Conservation (phyloP, 2,888 invertebrate genomes). For the Barypeithes pellucidus region DNA sequence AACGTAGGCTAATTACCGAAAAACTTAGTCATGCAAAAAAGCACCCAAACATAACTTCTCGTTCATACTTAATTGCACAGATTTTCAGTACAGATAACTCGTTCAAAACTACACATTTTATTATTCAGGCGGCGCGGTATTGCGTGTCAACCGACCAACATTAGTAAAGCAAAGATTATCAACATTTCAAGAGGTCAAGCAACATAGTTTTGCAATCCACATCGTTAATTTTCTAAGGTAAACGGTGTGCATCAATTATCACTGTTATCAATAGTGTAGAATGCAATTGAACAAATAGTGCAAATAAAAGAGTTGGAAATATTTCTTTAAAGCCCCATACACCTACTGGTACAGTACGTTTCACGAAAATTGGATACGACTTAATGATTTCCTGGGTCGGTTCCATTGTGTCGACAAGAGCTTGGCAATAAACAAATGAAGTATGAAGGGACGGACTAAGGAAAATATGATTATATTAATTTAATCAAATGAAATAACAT, state of each 20-base stretch:
- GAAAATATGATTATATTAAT: too few relatives aligned
- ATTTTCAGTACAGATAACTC: constrained; percentile 2
- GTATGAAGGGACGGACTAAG: too few relatives aligned
- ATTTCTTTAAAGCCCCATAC: too few relatives aligned
- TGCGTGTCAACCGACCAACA: constrained; percentile 13
- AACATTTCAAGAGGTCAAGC: constrained; percentile 25
- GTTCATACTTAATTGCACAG: constrained; percentile 2
- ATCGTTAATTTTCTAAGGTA: constrained; percentile 14
- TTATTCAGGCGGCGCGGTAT: background rate
- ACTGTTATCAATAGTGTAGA: background rate
- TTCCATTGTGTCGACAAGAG: too few relatives aligned
- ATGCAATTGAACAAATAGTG: constrained; percentile 1
- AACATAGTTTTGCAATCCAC: constrained; percentile 16
- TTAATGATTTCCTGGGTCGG: too few relatives aligned
- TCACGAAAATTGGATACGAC: too few relatives aligned
- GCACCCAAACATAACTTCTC: background rate
- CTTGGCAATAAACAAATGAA: too few relatives aligned
- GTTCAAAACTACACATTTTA: background rate
- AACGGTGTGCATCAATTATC: constrained; percentile 10
- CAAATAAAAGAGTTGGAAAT: too few relatives aligned
- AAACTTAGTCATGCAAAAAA: constrained; percentile 8
- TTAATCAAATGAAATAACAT: too few relatives aligned
- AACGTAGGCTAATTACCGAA: background rate
- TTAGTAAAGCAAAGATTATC: constrained; percentile 22
- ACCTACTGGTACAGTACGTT: too few relatives aligned